phyloP scores from a whole-genome alignment of 1,140 invertebrate genomes.

The Luehdorfia chinensis region DNA sequence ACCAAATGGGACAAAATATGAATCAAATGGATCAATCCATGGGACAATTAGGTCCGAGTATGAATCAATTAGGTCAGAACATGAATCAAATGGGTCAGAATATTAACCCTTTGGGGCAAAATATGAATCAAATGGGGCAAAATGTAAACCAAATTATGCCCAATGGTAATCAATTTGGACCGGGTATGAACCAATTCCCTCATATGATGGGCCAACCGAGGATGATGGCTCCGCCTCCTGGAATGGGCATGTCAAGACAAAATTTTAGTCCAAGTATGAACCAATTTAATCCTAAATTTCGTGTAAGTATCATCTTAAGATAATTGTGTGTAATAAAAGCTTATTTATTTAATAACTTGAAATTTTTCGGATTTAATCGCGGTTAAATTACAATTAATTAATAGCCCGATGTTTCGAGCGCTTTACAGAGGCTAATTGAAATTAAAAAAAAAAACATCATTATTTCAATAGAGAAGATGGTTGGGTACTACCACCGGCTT shows the following conservation, averaged over 20 bases:
- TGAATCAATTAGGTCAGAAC: conserved; percentile 33
- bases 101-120: conserved; percentile 21
- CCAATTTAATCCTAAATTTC: conserved; percentile 62
- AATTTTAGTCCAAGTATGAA: conserved; percentile 57
- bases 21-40: conserved; percentile 38
- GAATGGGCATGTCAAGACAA: conserved; percentile 54
- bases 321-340: not conserved
- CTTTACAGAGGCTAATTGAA: too few species aligned
- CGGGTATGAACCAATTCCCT: conserved; percentile 43
- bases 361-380: too few species aligned
- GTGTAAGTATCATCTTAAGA: conserved; percentile 45
- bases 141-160: conserved; percentile 40
- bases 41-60: conserved; percentile 28
- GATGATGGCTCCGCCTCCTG: conserved; percentile 59
- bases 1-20: conserved; percentile 36
- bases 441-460: too few species aligned
- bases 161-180: conserved; percentile 43
- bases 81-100: conserved; percentile 40
- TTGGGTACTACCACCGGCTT: too few species aligned
- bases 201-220: conserved; percentile 55
- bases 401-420: too few species aligned
- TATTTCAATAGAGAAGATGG: too few species aligned
- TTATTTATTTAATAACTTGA: too few species aligned
- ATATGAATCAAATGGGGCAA: conserved; percentile 40
- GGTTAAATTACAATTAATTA: too few species aligned